phyloP scores from a whole-genome alignment of 2,113 vertebrate genomes.

The Ascaphus truei region DNA sequence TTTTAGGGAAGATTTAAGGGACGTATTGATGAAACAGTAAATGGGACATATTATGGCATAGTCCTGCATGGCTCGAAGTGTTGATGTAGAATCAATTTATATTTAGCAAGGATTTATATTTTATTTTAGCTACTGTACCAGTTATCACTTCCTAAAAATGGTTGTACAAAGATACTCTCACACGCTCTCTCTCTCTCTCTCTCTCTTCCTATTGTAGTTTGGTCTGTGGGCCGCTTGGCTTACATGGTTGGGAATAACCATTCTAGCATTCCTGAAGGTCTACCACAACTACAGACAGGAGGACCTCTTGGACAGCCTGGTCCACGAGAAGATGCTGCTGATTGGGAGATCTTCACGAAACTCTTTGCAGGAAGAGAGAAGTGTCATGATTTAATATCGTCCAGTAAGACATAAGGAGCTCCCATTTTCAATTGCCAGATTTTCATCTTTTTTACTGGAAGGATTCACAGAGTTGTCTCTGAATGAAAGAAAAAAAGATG shows the following conservation, averaged over 20 bases:
- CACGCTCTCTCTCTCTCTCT: neutral
- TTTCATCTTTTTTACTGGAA: neutral
- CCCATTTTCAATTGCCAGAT: neutral
- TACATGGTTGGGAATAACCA: constrained; percentile 84
- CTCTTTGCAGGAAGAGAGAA: constrained; percentile 74
- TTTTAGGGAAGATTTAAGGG: too few species aligned
- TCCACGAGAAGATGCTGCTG: constrained; percentile 93
- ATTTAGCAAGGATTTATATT: too few species aligned
- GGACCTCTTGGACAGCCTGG: constrained; percentile 88
- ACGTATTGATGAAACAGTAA: too few species aligned
- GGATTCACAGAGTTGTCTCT: too few species aligned
- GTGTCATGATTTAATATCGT: constrained; percentile 74
- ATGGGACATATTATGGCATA: too few species aligned
- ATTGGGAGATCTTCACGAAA: constrained; percentile 70
- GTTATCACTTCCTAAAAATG: too few species aligned
- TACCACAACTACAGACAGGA: constrained; percentile 93
- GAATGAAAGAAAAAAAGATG: too few species aligned
- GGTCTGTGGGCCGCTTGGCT: constrained; percentile 95
- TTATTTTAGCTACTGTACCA: too few species aligned
- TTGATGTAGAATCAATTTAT: too few species aligned
- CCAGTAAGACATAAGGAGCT: neutral
- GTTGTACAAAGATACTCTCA: neutral
- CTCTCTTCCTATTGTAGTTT: constrained; percentile 62
- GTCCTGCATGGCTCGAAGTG: too few species aligned
- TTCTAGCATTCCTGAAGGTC: constrained; percentile 91